Conservation (phyloP, 2,888 invertebrate genomes). For the Abscondita cerata region DNA sequence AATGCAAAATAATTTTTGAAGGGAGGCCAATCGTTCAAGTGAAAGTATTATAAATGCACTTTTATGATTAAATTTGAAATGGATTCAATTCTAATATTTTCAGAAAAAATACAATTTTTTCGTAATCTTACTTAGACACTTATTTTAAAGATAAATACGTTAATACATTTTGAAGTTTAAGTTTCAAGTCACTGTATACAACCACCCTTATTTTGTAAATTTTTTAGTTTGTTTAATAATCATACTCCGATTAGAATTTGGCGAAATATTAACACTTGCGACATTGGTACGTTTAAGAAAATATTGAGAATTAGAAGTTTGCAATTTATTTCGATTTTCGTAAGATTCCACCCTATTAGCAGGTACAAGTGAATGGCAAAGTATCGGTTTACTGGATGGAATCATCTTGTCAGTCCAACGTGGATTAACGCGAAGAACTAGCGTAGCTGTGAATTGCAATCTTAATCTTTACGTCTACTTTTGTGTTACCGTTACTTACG, state of each 20-base stretch:
- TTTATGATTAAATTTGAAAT: not conserved
- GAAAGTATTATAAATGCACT: constrained; percentile 22
- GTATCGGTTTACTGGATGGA: constrained; percentile 45
- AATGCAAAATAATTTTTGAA: constrained; percentile 19
- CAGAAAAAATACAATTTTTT: not conserved
- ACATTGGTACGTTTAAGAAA: too few relatives aligned
- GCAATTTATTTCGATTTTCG: constrained; percentile 14
- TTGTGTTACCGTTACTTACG: constrained; percentile 38
- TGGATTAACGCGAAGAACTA: constrained; percentile 50
- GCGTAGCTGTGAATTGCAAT: constrained; percentile 34
- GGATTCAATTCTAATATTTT: not conserved
- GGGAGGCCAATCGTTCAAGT: constrained; percentile 35
- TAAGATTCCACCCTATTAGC: constrained; percentile 47
- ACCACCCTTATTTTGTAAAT: too few relatives aligned
- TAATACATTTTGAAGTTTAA: too few relatives aligned
- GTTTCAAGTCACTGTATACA: too few relatives aligned
- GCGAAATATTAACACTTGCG: too few relatives aligned
- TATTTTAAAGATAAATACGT: too few relatives aligned
- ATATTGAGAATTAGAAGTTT: not conserved
- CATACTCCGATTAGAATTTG: too few relatives aligned
- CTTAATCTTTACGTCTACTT: constrained; percentile 35
- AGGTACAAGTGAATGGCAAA: constrained; percentile 50
- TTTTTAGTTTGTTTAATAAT: too few relatives aligned
- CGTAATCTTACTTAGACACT: too few relatives aligned
- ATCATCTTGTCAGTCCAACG: constrained; percentile 49